Evolutionary conservation across 2,888 invertebrate species (phyloP), one percentile per base, ranked within the genome.

Genomic region (Troglohyphantes excavatus): DNA sequence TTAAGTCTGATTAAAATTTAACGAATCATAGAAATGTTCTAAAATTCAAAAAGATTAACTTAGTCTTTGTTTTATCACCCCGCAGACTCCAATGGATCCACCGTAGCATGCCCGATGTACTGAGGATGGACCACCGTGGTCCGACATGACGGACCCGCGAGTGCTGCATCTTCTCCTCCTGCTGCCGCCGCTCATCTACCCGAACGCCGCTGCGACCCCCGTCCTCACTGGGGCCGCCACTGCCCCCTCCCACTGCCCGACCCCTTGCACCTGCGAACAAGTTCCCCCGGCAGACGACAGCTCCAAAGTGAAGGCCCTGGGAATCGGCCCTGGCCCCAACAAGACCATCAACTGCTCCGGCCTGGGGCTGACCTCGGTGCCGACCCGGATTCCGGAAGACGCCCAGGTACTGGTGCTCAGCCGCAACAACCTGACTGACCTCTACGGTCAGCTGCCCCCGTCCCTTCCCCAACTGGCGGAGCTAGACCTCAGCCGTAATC

Each of bases 401-500:
- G 92, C 93, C 1, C 92, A 94, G 90, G 93, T 93, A 0, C 91
- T 94, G 6, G 90, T 93, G 11, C 91, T 94, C 53, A 90, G 92
- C 2, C 91, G 92, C 53, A 94, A 93, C 85, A 84, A 87, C 46
- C 92, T 94, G 9, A 91, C 90, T 3, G 92, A 93, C 79, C 90
- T 93, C 0, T 91, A 90, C 53, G 92, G 92, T 23, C 91, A 92
- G 68, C 92, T 93, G 5, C 92, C 93, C 0, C 83, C 91, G 2
- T 6, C 33, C 33, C 91, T 93, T n/a, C 88, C 92, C 11, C 81
- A 92, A n/a, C 92, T 94, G 5, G 91, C 92, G 82, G 92, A 93
- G 63, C 92, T 94, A 67, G 94, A 94, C 91, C 90, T 94, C 7
- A 93, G 93, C 26, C 92, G 92, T 82, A 94, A 94, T 90, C 92